Percentiles rank a stretch among this genome's conserved stretches.
These are phyloP conservation scores for Nyleta sp. DNA, from an alignment of 2,888 invertebrate genomes.

Conservation along the genomic window DNA sequence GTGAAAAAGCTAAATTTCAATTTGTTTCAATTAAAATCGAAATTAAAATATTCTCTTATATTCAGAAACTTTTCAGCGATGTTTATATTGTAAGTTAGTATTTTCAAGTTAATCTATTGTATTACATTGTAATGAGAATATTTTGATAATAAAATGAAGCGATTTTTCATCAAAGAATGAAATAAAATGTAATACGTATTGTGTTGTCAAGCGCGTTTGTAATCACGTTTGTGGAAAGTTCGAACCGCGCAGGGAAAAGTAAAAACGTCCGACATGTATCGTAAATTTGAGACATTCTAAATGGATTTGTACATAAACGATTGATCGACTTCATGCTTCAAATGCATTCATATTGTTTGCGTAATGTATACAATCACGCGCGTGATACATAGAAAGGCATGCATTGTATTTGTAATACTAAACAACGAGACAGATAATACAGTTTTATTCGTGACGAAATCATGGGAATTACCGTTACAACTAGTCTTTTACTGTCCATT, in stretches of 20 bases:
- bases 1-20: neutral
- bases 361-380: slow-evolving; percentile 28
- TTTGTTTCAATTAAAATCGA: too few species aligned
- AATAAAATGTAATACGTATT: neutral
- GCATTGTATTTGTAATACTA: slow-evolving; percentile 11
- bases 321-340: slow-evolving; percentile 43
- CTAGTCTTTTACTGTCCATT: neutral
- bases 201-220: neutral
- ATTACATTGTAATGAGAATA: too few species aligned
- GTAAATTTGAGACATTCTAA: slow-evolving; percentile 41
- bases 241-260: neutral
- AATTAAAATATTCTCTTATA: neutral
- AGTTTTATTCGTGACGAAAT: slow-evolving; percentile 34
- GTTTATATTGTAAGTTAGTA: too few species aligned
- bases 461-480: slow-evolving; percentile 6
- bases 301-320: slow-evolving; percentile 27
- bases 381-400: slow-evolving; percentile 14
- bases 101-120: too few species aligned
- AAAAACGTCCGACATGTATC: slow-evolving; percentile 10
- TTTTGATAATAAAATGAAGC: too few species aligned
- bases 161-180: neutral
- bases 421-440: slow-evolving; percentile 10
- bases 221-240: slow-evolving; percentile 18
- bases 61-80: too few species aligned
- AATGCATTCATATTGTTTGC: slow-evolving; percentile 39